Percentiles rank a stretch among this genome's conserved stretches.
Conservation (phyloP, 2,113 vertebrate species). For the Tragelaphus strepsiceros region DNA sequence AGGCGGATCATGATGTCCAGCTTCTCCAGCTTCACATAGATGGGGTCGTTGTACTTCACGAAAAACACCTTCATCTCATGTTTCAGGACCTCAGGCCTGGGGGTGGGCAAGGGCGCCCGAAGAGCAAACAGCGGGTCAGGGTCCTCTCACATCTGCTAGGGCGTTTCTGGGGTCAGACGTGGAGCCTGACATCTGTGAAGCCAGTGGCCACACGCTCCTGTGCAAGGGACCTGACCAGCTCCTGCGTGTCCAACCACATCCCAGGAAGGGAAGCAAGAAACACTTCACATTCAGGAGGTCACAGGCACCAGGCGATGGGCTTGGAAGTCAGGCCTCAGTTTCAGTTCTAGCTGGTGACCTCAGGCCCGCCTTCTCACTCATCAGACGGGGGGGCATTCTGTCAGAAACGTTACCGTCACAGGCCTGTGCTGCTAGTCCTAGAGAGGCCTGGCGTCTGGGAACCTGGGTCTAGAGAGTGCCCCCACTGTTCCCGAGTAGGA, state of each 20-base stretch:
- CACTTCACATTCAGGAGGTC: neutral
- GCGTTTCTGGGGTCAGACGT: neutral
- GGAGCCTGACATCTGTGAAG: neutral
- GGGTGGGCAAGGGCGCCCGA: neutral
- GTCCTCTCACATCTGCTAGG: neutral
- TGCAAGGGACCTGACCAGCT: neutral
- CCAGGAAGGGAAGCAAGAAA: neutral
- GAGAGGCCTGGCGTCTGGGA: neutral
- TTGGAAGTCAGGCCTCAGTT: neutral
- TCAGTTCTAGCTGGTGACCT: neutral
- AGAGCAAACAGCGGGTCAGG: neutral
- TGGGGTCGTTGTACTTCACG: slow-evolving; percentile 99
- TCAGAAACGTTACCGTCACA: neutral
- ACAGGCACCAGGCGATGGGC: neutral
- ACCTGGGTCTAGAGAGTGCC: neutral
- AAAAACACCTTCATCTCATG: slow-evolving; percentile 99
- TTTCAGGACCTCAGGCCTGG: slow-evolving; percentile 96
- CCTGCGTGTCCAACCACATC: neutral
- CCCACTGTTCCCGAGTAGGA: neutral
- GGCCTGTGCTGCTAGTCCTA: neutral
- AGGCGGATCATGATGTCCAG: slow-evolving; percentile 99
- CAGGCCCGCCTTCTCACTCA: neutral
- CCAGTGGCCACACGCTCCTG: neutral
- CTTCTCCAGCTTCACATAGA: slow-evolving; percentile 98
- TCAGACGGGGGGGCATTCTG: neutral